Evolutionary conservation across 2,888 invertebrate species (phyloP), one percentile per base, ranked within the genome.

Genomic region (Oasisia sp.): DNA sequence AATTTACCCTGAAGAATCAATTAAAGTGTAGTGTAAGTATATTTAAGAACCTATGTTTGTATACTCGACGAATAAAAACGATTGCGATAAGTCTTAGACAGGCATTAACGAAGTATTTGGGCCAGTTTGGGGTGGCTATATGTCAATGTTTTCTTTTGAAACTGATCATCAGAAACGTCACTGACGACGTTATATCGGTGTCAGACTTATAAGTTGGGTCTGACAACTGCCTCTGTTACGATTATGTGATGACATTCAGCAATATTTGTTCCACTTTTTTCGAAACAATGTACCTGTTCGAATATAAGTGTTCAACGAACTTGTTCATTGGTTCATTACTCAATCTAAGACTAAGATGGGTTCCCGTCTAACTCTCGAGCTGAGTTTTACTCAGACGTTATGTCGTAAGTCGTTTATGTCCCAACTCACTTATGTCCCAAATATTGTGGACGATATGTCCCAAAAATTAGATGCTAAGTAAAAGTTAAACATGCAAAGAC

Each of bases 111-210:
- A 74, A 27, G 74, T 27, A 27, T 74, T 74, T 74, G 3, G 74
- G 74, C 27, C n/a, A 2, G 27, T 27, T 74, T 74, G 7, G 74
- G 27, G 74, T 74, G 74, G 74, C 9, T 50, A 74, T 19, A 74
- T 74, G 74, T 74, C 74, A 74, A 74, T 74, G 74, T 74, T 74
- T 74, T 74, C 19, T 74, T 74, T 74, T 74, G 74, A 74, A 74
- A 74, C 74, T n/a, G 50, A 74, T 14, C 9, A 4, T 38, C 38
- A 38, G 11, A 19, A 11, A 56, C 56, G 56, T 56, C 56, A 14
- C 56, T 56, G 56, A 56, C 19, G 38, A 38, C 38, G 38, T 38
- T 38, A 38, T 38, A 38, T 19, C 56, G 27, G 74, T 74, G 7
- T 74, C n/a, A 27, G 74, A 74, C 74, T 27, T 74, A 19, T 27